Base-by-base conservation (phyloP, 1,140 invertebrate species). In the Heliothis subflexa region DNA sequence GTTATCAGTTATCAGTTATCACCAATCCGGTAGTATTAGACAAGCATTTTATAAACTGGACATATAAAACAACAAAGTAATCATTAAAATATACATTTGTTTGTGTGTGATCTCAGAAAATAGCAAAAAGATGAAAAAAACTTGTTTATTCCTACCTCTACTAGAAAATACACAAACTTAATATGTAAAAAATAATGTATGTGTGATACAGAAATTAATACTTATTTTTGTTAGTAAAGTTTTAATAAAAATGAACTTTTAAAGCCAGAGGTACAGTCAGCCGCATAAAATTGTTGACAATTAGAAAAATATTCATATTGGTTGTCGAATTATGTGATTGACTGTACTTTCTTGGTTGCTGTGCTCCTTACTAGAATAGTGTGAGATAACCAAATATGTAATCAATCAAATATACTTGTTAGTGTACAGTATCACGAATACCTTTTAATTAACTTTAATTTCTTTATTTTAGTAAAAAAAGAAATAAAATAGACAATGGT, bases 141-240 rank as follows among this genome's bases (percentile, higher is more conserved):
- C 64, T 79, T 78, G 68, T 81, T 77, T 59, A 64, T 83, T 80
- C 81, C 79, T 82, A 81, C 81, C 81, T 82, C 79, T 61, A 18
- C 66, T 61, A 70, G 74, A 55, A 68, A 64, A 64, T 28, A 64
- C 47, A 50, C 33, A 50, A 25, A 28, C 16, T 25, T 14, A 52
- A 68, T 66, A 28, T 55, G n/a, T 80, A 75, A 59, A 71, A 64
- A 55, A 70, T n/a, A 76, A 13, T 77, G 59, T 33, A 50, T 61
- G 73, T 18, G 57, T 76, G 57, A 75, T 75, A 75, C 21, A 75
- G 12, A 62, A 49, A 75, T 59, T 13, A 45, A 55, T 73, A 74
- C 40, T 66, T 83, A 83, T 81, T 83, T 83, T 83, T 83, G 61
- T 70, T 76, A 78, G 47, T 28, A 72, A 80, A 62, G 9, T 40